Conservation (phyloP, 2,113 vertebrate species). For the Pseudorhombus dupliciocellatus region DNA sequence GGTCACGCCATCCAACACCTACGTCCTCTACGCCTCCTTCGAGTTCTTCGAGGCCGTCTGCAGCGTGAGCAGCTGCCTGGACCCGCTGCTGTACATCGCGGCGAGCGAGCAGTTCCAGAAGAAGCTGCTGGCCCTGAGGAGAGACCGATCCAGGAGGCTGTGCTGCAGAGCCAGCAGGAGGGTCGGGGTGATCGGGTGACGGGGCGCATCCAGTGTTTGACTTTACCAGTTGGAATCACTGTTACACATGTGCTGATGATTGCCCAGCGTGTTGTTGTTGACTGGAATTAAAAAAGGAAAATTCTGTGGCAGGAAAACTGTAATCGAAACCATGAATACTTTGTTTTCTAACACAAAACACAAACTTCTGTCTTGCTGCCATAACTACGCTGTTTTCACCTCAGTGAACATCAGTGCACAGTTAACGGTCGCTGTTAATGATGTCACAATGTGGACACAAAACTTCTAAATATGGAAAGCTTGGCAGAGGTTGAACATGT, state of each 20-base stretch:
- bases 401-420: no score
- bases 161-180: constrained; percentile 62
- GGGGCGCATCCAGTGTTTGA: background rate
- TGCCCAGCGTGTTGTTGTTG: background rate
- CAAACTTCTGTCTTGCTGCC: no score
- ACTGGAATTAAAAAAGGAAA: background rate
- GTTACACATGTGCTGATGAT: background rate
- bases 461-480: no score
- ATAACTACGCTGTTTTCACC: background rate
- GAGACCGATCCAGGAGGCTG: constrained; percentile 28
- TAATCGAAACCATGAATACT: background rate
- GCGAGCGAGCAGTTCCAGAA: constrained; percentile 79
- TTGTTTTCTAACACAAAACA: constrained; percentile 3
- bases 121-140: constrained; percentile 58
- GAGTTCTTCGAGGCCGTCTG: constrained; percentile 82
- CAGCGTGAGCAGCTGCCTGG: constrained; percentile 82
- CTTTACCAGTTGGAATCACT: background rate
- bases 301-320: background rate
- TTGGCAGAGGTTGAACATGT: no score
- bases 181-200: constrained; percentile 57
- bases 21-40: constrained; percentile 66
- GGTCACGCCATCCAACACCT: constrained; percentile 56
- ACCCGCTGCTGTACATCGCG: constrained; percentile 83
- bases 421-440: no score
- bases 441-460: no score